Conservation (phyloP, 2,113 vertebrate species). For the Plestiodon gilberti region DNA sequence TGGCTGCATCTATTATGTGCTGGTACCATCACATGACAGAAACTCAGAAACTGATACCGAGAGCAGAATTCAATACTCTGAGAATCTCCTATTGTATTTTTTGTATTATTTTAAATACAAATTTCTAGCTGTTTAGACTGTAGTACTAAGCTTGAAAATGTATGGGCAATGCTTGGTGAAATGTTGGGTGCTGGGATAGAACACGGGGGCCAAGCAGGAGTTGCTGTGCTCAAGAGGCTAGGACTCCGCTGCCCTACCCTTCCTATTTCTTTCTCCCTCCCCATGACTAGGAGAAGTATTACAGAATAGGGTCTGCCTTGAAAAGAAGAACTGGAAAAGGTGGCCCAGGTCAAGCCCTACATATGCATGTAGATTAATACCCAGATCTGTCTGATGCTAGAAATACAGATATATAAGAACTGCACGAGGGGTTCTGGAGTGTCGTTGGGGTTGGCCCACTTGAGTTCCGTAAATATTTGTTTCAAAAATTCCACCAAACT, state of each 20-base stretch:
- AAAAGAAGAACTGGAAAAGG: background rate
- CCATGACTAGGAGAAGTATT: background rate
- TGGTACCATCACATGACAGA: background rate
- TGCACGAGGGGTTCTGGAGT: too few species aligned
- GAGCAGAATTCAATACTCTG: background rate
- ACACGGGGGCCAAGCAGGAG: background rate
- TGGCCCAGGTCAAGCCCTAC: background rate
- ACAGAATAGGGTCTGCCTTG: background rate
- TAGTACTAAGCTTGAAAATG: background rate
- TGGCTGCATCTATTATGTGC: background rate
- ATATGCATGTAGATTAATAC: background rate
- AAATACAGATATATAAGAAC: too few species aligned
- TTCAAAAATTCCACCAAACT: too few species aligned
- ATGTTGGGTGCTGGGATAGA: background rate
- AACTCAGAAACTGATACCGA: background rate
- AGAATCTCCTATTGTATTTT: background rate
- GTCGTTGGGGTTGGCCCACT: too few species aligned
- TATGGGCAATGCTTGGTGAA: background rate
- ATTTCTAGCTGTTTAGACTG: background rate
- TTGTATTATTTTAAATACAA: background rate
- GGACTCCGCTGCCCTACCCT: background rate
- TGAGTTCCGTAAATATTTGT: too few species aligned
- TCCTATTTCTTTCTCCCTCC: background rate
- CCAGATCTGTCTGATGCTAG: too few species aligned
- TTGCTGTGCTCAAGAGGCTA: background rate